Percentiles rank a stretch among this genome's conserved stretches.
Evolutionary conservation across 2,888 invertebrate genomes (phyloP).

Genomic region (Agriopis marginaria): DNA sequence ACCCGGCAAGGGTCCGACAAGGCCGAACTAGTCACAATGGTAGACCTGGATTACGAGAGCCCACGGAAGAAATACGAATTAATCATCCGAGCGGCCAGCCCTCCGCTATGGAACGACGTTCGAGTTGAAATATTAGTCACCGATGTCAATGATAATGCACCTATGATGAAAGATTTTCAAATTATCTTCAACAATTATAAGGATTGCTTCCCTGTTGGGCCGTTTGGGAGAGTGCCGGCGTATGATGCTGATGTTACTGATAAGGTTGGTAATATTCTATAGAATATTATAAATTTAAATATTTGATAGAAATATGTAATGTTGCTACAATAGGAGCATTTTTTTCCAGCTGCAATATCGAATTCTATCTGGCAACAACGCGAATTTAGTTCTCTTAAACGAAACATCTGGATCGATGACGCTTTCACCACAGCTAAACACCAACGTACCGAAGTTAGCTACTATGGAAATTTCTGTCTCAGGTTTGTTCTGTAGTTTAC

Average conservation of each 20-base stretch:
- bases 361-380: conserved; percentile 96
- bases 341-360: conserved; percentile 89
- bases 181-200: conserved; percentile 98
- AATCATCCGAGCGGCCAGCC: conserved; percentile 95
- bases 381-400: conserved; percentile 94
- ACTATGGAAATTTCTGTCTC: conserved; percentile 97
- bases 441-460: conserved; percentile 97
- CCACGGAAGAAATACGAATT: conserved; percentile 95
- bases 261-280: conserved; percentile 71
- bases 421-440: conserved; percentile 96
- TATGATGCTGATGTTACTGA: conserved; percentile 98
- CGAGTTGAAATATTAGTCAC: conserved; percentile 95
- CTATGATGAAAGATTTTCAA: conserved; percentile 95
- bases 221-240: conserved; percentile 96
- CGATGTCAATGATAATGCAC: conserved; percentile 98
- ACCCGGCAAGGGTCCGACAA: conserved; percentile 93
- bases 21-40: conserved; percentile 95
- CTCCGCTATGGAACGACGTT: conserved; percentile 95
- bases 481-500: conserved; percentile 70
- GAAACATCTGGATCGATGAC: conserved; percentile 93
- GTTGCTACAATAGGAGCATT: neutral
- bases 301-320: no score
- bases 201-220: conserved; percentile 96
- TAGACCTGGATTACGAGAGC: conserved; percentile 98
- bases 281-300: no score